Conservation (phyloP, 1,140 invertebrate genomes). For the Sitophilus oryzae region DNA sequence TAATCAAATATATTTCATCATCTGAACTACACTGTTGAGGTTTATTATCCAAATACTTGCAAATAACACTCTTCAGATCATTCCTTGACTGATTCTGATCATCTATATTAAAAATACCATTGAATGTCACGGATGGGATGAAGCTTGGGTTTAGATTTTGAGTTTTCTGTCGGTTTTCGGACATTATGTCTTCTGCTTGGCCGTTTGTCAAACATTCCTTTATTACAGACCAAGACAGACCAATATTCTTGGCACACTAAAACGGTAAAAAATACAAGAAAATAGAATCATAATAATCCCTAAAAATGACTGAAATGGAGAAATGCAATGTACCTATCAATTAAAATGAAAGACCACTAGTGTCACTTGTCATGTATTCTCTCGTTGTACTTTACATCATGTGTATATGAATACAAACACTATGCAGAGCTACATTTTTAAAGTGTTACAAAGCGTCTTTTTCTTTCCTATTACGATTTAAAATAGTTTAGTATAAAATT, state of each 20-base stretch:
- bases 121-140: constrained; percentile 14
- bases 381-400: too few relatives aligned
- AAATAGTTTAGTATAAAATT: too few relatives aligned
- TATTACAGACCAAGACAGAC: constrained; percentile 38
- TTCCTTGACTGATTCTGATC: constrained; percentile 1
- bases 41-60: constrained; percentile 13
- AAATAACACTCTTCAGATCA: constrained; percentile 11
- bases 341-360: too few relatives aligned
- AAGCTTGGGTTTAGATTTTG: constrained; percentile 27
- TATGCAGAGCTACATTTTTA: too few relatives aligned
- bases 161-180: constrained; percentile 51
- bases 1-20: too few relatives aligned
- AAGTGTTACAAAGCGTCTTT: too few relatives aligned
- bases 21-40: constrained; percentile 3
- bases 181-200: constrained; percentile 48
- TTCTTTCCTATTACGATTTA: too few relatives aligned
- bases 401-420: too few relatives aligned
- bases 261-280: constrained; percentile 20
- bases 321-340: too few relatives aligned
- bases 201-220: constrained; percentile 40
- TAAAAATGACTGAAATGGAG: background rate
- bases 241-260: constrained; percentile 47
- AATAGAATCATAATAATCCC: background rate
- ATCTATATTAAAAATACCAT: constrained; percentile 3
- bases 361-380: too few relatives aligned